These are phyloP conservation scores for Micrasema longulum DNA, from an alignment of 1,140 invertebrate species.

Conservation along the genomic window DNA sequence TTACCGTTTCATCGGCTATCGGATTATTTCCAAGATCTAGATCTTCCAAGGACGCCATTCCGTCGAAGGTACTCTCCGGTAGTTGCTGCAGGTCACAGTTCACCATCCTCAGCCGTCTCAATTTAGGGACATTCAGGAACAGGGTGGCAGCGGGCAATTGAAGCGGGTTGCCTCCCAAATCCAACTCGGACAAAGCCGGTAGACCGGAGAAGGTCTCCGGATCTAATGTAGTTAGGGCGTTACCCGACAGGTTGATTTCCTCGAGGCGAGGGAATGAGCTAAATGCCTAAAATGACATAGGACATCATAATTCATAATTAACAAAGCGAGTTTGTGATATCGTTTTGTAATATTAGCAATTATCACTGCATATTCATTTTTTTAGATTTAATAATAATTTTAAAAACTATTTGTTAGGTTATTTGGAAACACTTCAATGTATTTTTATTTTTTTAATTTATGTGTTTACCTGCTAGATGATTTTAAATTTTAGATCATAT, in stretches of 20 bases:
- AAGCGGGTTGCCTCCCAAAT: constrained; percentile 67
- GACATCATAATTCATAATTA: background rate
- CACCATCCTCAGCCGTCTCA: constrained; percentile 57
- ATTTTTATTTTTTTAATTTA: too few species aligned
- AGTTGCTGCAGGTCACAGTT: constrained; percentile 59
- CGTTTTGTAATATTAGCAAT: too few species aligned
- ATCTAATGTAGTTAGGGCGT: constrained; percentile 65
- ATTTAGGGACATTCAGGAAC: constrained; percentile 57
- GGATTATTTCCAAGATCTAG: constrained; percentile 64
- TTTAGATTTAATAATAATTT: too few species aligned
- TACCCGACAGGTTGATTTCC: constrained; percentile 65
- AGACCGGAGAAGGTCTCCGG: constrained; percentile 65
- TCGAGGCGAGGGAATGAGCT: constrained; percentile 49
- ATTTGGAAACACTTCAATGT: too few species aligned
- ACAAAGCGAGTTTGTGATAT: too few species aligned
- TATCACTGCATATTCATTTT: too few species aligned
- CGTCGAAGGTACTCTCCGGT: constrained; percentile 59
- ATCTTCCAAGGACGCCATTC: constrained; percentile 61
- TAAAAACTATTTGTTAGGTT: too few species aligned
- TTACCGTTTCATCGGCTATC: constrained; percentile 58
- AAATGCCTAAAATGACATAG: constrained; percentile 54
- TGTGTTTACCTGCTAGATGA: too few species aligned
- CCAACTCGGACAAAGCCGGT: constrained; percentile 63
- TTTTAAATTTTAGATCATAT: too few species aligned
- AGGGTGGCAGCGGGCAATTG: constrained; percentile 58